These are phyloP conservation scores for Hypena proboscidalis DNA, from an alignment of 2,888 invertebrate genomes.

Conservation along the genomic window DNA sequence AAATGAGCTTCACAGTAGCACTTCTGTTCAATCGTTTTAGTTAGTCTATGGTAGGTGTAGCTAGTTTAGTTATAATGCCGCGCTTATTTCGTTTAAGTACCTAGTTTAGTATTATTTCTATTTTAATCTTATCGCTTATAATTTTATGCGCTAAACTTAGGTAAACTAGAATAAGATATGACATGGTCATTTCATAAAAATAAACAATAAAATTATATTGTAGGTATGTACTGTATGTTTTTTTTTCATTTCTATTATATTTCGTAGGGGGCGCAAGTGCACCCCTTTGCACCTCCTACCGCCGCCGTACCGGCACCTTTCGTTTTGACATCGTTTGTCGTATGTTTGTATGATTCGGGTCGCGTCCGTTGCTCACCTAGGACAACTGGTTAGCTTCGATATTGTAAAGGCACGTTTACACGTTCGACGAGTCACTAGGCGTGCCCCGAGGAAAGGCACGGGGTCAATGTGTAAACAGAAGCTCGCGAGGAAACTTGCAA, in stretches of 20 bases:
- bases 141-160: constrained; percentile 13
- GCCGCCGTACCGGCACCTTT: no score
- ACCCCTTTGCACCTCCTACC: no score
- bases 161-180: constrained; percentile 22
- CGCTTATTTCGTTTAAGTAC: constrained; percentile 27
- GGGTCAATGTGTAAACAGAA: no score
- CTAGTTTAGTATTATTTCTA: constrained; percentile 20
- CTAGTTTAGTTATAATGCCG: constrained; percentile 10
- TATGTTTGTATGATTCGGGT: no score
- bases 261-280: no score
- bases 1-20: constrained; percentile 2
- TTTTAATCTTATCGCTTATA: constrained; percentile 16
- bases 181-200: constrained; percentile 27
- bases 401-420: no score
- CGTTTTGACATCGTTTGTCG: no score
- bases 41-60: constrained; percentile 22
- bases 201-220: constrained; percentile 10
- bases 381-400: no score
- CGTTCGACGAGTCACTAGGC: no score
- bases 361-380: no score
- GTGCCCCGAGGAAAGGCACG: no score
- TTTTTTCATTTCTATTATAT: background rate
- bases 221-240: background rate
- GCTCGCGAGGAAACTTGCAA: no score
- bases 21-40: constrained; percentile 22